phyloP scores from a whole-genome alignment of 2,797 vertebrate species.

The Ibycter americanus region DNA sequence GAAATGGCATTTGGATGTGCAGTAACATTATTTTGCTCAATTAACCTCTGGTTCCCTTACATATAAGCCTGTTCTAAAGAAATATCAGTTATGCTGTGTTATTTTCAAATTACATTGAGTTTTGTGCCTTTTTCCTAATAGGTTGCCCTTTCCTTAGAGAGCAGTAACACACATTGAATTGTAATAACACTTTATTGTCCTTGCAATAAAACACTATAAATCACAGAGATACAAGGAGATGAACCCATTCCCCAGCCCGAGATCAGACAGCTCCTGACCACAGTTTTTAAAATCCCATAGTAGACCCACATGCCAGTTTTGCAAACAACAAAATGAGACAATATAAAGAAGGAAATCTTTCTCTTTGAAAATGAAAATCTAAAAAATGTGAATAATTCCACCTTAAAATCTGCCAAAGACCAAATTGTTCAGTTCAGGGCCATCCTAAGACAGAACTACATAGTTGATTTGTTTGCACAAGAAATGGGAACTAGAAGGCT shows the following conservation, averaged over 20 bases:
- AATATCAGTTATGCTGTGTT: conserved; percentile 20
- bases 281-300: background rate
- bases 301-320: background rate
- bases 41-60: conserved; percentile 55
- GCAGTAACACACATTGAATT: conserved; percentile 3
- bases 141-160: conserved; percentile 36
- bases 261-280: background rate
- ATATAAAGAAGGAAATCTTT: background rate
- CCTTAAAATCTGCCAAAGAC: background rate
- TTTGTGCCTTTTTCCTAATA: conserved; percentile 24
- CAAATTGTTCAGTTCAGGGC: background rate
- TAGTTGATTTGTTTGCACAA: background rate
- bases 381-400: background rate
- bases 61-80: conserved; percentile 22
- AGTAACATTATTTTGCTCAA: conserved; percentile 59
- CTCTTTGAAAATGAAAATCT: background rate
- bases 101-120: conserved; percentile 38
- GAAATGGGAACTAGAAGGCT: background rate
- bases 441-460: background rate
- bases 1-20: conserved; percentile 39
- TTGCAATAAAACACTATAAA: background rate
- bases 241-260: background rate
- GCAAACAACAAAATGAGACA: background rate
- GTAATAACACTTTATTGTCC: conserved; percentile 14
- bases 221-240: conserved; percentile 27